Evolutionary conservation across 1,140 invertebrate genomes (phyloP), one percentile per base, ranked within the genome.

Genomic region (Laodelphax striatellus): DNA sequence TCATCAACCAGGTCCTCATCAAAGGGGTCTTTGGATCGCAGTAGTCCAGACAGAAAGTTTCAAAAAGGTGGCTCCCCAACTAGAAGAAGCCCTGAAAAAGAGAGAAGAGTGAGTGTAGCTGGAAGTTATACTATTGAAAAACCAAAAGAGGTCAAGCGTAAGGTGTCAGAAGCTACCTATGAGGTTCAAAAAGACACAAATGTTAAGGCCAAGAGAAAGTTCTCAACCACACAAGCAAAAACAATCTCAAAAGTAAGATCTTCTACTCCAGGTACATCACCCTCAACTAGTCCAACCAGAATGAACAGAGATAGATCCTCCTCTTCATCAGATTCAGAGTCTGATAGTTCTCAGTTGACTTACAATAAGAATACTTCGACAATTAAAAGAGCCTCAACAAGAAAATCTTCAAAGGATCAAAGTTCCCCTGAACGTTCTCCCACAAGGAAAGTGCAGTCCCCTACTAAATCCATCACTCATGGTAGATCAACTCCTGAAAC

Each of bases 1-100:
- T 61, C 74, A 66, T 62, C 73, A 66, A 65, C 75, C 60, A 75
- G 71, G 55, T 76, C 77, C 34, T 79, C 78, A 34, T 68, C 66
- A 2, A 63, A 63, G 50, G 58, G 61, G 8, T 68, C 67, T 17
- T 53, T 69, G 16, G 68, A 69, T 53, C 60, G 63, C 61, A 58
- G 53, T 28, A 68, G 60, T 57, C 67, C 67, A 11, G 66, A 68
- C 9, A 64, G 65, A 38, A 62, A 60, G 31, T 58, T 31, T 10
- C 62, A 58, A 14, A 41, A 34, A 16, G 52, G 61, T 53, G 62
- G 50, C 10, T 28, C 46, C 14, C n/a, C 28, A 22, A 53, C 60
- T 19, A 52, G 53, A 55, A 19, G 38, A 21, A 64, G 38, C 28
- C 62, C 44, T 17, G 64, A 64, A 14, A 58, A 58, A 57, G 66